A percentile compares a stretch with the other conserved stretches of the same genome.
Evolutionary conservation across 1,140 invertebrate species (phyloP).

Genomic region (Phthorimaea operculella): DNA sequence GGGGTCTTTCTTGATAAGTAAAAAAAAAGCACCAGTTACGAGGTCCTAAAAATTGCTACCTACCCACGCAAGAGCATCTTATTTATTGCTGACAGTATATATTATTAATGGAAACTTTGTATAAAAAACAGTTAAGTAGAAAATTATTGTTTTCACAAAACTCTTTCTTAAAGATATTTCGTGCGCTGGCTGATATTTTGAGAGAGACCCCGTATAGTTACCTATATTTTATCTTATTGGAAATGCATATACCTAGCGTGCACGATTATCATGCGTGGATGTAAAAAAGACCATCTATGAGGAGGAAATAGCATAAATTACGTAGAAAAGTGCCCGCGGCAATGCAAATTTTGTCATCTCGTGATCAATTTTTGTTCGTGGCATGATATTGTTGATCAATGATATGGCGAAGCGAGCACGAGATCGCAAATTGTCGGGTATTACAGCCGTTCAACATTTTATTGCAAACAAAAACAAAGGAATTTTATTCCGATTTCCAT

Average conservation of each 20-base stretch:
- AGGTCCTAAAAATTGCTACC: too few species aligned
- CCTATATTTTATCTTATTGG: neutral
- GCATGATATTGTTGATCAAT: neutral
- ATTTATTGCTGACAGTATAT: too few species aligned
- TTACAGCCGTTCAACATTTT: neutral
- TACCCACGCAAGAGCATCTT: too few species aligned
- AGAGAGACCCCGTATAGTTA: neutral
- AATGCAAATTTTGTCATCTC: neutral
- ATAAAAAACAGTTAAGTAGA: too few species aligned
- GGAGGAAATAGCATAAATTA: conserved; percentile 1
- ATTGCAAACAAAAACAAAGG: too few species aligned
- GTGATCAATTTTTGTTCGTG: neutral
- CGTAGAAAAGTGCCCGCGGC: neutral
- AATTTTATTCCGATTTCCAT: too few species aligned
- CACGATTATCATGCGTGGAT: neutral
- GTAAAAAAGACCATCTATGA: neutral
- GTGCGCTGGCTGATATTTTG: too few species aligned
- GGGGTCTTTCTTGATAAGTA: too few species aligned
- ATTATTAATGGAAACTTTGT: too few species aligned
- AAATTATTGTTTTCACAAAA: too few species aligned
- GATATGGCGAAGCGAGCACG: neutral
- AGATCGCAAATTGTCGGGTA: neutral
- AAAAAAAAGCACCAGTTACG: too few species aligned
- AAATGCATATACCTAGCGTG: neutral
- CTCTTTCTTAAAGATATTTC: too few species aligned